Base-by-base conservation (phyloP, 2,113 vertebrate genomes). In the Pachypanchax playfairii region DNA sequence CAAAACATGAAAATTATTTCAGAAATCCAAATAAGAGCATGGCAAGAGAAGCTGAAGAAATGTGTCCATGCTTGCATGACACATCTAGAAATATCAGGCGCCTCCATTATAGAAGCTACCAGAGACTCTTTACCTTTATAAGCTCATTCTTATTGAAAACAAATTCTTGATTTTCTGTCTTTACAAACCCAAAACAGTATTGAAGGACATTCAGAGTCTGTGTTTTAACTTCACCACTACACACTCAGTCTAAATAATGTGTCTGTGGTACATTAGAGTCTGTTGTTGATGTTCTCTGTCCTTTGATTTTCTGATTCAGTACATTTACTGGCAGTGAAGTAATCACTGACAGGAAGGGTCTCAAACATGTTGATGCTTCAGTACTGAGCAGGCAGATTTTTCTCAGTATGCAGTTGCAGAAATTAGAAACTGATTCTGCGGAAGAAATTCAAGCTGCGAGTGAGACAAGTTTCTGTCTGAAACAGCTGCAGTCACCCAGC, bases 371-470 rank as follows among this genome's bases (percentile, higher is more conserved):
- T 78, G 11, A 9, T 68, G 29, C 51, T 31, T 74, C 38, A 48
- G 21, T 47, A 56, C 17, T 47, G 36, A 60, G 35, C 18, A 51
- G 47, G 70, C 33, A 48, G 39, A 39, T 65, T 14, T 10, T 59
- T 38, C 54, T 71, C 65, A 48, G 60, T 78, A 68, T 77, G 65
- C 49, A 57, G 18, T 67, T 58, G 35, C 38, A 65, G 59, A 46
- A 71, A 62, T 82, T 72, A 75, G 43, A 83, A 65, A 73, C 63
- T 72, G 75, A 31, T 24, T 35, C 49, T 55, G 59, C 73, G 31
- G 31, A 63, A 60, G 76, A 80, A 83, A 78, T 85, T 65, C 59
- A 74, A 78, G 44, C 51, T 83, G 43, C 33, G 52, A 11, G 18
- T 69, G 65, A 75, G 69, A 85, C 76, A 64, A 41, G 77, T 83